Percentiles rank a stretch among this genome's conserved stretches.
Conservation (phyloP, 2,113 vertebrate genomes). For the Oncorhynchus mykiss region DNA sequence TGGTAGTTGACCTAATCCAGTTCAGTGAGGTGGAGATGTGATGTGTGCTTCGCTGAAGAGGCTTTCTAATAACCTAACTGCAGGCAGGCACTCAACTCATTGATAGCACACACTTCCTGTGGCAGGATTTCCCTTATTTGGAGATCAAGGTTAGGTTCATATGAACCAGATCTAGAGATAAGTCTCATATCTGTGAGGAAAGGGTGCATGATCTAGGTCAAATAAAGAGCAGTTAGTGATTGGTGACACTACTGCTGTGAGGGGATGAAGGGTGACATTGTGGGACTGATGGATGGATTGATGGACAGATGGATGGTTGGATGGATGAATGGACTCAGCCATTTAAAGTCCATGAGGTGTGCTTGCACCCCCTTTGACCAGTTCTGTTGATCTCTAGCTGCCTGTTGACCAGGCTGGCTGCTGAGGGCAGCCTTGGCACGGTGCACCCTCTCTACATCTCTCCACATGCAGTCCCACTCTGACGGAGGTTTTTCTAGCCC, state of each 20-base stretch:
- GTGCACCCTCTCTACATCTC: constrained; percentile 2
- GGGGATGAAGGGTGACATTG: neutral
- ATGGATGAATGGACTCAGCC: neutral
- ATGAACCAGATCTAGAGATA: neutral
- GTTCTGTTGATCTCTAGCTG: neutral
- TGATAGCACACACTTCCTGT: neutral
- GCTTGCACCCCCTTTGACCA: neutral
- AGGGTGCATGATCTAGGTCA: neutral
- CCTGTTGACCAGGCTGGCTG: neutral
- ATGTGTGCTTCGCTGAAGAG: too few relatives aligned
- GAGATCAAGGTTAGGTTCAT: neutral
- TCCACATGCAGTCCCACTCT: neutral
- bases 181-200: neutral
- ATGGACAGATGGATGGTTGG: neutral
- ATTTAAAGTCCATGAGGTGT: neutral
- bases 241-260: too few relatives aligned
- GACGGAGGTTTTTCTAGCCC: neutral
- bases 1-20: too few relatives aligned
- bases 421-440: constrained; percentile 2
- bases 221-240: neutral
- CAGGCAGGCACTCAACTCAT: neutral
- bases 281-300: neutral
- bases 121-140: neutral
- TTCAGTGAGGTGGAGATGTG: too few relatives aligned
- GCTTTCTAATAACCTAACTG: neutral